Percentiles rank a stretch among this genome's conserved stretches.
These are phyloP conservation scores for Drosophila parvula DNA, from an alignment of 1,140 invertebrate genomes.

Conservation along the genomic window DNA sequence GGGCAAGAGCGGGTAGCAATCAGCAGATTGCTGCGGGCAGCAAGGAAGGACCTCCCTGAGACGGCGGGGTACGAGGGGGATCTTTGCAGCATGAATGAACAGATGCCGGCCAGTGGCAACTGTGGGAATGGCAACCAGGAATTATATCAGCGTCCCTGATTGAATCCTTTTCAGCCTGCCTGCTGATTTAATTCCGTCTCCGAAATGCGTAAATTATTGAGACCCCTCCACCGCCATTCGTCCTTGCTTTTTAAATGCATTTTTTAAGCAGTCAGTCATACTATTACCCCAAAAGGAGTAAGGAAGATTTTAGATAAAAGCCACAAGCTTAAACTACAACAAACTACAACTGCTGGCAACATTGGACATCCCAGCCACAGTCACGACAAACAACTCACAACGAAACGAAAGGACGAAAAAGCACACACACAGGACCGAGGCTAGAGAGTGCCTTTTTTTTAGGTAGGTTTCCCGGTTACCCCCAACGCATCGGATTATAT, in stretches of 20 bases:
- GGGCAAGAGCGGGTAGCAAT: constrained; percentile 6
- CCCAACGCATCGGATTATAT: constrained; percentile 52
- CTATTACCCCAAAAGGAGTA: not conserved
- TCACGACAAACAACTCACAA: constrained; percentile 6
- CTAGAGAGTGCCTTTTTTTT: constrained; percentile 37
- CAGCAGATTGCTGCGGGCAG: constrained; percentile 50
- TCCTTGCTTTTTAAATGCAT: constrained; percentile 7
- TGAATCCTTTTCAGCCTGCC: constrained; percentile 39
- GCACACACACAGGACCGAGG: constrained; percentile 2
- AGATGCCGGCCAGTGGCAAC: constrained; percentile 30
- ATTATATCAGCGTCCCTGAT: constrained; percentile 54
- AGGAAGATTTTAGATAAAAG: constrained; percentile 14
- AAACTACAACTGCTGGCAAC: constrained; percentile 9
- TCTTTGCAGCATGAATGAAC: constrained; percentile 48
- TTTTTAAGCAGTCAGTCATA: not conserved
- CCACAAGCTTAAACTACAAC: constrained; percentile 26
- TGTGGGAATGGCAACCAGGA: constrained; percentile 32
- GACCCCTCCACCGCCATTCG: too few species aligned
- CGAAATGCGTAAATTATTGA: constrained; percentile 25
- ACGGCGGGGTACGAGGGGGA: not conserved
- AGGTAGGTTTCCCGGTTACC: not conserved
- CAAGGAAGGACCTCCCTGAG: constrained; percentile 2
- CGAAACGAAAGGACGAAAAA: constrained; percentile 8
- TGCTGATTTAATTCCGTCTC: constrained; percentile 29
- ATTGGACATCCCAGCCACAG: constrained; percentile 19